Evolutionary conservation across 2,797 vertebrate genomes (phyloP).

Genomic region (Trematomus bernacchii): DNA sequence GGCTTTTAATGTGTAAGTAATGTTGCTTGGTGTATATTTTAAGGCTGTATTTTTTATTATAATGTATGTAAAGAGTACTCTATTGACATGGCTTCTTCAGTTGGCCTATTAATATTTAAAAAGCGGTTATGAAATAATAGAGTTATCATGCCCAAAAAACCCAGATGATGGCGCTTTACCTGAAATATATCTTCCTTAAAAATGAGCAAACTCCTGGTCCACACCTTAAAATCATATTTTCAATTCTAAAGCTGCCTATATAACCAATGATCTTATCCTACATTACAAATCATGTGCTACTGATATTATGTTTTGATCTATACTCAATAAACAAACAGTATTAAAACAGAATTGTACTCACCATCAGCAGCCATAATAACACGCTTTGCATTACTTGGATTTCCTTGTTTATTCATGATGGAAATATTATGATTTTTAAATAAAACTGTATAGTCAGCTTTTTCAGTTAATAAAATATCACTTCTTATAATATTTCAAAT

Average conservation of each 20-base stretch:
- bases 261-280: background rate
- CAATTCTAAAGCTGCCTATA: background rate
- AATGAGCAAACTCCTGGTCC: background rate
- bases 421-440: background rate
- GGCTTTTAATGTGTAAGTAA: no score
- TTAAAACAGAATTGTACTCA: background rate
- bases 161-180: background rate
- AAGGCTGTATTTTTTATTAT: no score
- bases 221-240: background rate
- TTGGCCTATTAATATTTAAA: background rate
- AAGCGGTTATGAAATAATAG: no score
- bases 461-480: background rate
- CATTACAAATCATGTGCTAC: background rate
- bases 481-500: background rate
- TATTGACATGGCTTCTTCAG: background rate
- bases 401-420: background rate
- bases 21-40: no score
- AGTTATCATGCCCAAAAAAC: background rate
- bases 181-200: background rate
- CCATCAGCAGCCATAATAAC: background rate
- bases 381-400: background rate
- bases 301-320: background rate
- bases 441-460: background rate
- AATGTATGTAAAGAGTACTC: no score
- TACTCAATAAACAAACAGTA: background rate